Base-by-base conservation (phyloP, 2,797 vertebrate genomes). In the Cuniculus paca region DNA sequence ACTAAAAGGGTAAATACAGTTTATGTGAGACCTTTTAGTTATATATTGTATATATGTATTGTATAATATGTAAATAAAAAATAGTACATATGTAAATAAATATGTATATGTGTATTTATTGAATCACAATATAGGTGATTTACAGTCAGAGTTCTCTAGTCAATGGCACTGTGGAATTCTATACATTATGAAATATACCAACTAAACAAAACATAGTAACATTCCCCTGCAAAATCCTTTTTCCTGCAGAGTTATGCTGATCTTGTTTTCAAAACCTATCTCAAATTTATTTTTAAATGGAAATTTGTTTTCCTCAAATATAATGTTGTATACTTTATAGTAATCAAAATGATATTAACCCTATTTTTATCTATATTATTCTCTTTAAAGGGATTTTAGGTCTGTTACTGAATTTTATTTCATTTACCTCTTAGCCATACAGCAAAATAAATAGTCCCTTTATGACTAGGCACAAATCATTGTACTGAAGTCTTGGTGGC, bases 201-300 rank as follows among this genome's bases (percentile, higher is more conserved):
- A 58, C 36, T 93, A 78, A 39, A 84, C 93, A 96, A 58, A 52
- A 86, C 36, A 72, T 7, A 68, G 39, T 72, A 60, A 82, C 42
- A 68, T 3, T 95, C 87, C 60, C n/a, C n/a, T 70, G 48, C 82
- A 60, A 94, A 90, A 93, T 39, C 5, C 20, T 54, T 81, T 81
- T 79, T 31, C 58, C 50, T 75, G 1, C 39, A 56, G 54, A 90
- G 5, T 88, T 78, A 83, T 22, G 6, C 22, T 11, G 5, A 78
- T 72, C 11, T 90, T 56, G 6, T 56, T 92, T 94, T 94, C 77
- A 95, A 97, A 95, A 84, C 50, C 20, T 90, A 22, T 56, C 34
- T 77, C 36, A 56, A 82, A 93, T 85, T 39, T 91, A n/a, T 83
- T 72, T 91, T 96, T 50, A 54, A 91, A 42, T 42, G 50, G 39